Conservation (phyloP, 2,888 invertebrate species). For the Prosapia bicincta region DNA sequence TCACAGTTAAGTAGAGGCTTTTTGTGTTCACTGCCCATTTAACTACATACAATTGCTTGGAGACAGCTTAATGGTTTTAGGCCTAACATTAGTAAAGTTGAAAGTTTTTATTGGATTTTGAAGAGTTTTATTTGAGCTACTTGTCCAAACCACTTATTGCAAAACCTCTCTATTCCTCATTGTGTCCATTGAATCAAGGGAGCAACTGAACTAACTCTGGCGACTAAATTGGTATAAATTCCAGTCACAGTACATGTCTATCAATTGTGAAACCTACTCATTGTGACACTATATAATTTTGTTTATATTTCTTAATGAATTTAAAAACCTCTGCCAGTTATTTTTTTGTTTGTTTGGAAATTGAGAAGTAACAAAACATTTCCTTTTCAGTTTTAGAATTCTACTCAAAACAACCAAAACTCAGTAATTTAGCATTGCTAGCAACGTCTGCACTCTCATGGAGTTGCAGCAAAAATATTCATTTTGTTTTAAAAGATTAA, state of each 20-base stretch:
- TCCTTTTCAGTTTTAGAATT: conserved; percentile 6
- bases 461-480: conserved; percentile 14
- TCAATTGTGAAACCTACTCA: not conserved
- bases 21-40: too few species aligned
- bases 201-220: not conserved
- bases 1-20: too few species aligned
- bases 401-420: conserved; percentile 8
- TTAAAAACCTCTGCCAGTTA: not conserved
- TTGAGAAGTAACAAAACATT: not conserved
- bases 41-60: not conserved
- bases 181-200: not conserved
- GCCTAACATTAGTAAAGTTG: not conserved
- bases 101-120: not conserved
- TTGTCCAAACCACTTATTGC: not conserved
- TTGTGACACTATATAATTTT: not conserved
- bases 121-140: not conserved
- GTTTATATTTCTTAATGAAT: not conserved
- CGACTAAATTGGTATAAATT: not conserved
- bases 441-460: conserved; percentile 24
- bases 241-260: not conserved
- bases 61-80: not conserved
- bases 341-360: not conserved
- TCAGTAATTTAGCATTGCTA: not conserved
- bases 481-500: conserved; percentile 10
- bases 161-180: not conserved